A percentile compares a stretch with the other conserved stretches of the same genome.
These are phyloP conservation scores for Plecturocebus donacophilus DNA, from an alignment of 2,113 vertebrate species.

Conservation along the genomic window DNA sequence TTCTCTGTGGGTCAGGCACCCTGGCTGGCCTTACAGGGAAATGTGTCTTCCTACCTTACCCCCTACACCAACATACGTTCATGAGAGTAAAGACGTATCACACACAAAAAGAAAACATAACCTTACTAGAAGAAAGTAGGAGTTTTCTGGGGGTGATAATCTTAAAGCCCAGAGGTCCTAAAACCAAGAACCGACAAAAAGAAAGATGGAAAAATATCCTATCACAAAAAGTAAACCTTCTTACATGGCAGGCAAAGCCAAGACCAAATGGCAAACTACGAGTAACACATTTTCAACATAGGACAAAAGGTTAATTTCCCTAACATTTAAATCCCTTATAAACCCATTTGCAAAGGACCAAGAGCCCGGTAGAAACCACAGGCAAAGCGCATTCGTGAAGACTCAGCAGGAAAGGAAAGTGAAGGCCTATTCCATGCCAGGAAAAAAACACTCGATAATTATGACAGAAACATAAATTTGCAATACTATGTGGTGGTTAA, in stretches of 20 bases:
- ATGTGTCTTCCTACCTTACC: neutral
- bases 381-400: neutral
- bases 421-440: neutral
- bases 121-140: neutral
- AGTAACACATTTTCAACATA: neutral
- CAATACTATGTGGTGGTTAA: fast-evolving
- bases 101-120: neutral
- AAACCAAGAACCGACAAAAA: too few relatives aligned
- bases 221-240: neutral
- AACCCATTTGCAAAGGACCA: neutral
- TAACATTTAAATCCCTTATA: neutral
- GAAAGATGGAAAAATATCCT: too few relatives aligned
- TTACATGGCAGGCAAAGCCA: neutral
- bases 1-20: fast-evolving
- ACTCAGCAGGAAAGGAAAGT: neutral
- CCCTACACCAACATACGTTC: neutral
- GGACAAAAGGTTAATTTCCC: neutral
- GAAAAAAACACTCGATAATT: fast-evolving
- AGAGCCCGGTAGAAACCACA: neutral
- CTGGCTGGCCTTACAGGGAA: fast-evolving
- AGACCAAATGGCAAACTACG: fast-evolving
- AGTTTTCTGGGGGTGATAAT: neutral
- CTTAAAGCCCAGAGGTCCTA: neutral
- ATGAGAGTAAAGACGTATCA: neutral
- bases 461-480: neutral